Evolutionary conservation across 2,888 invertebrate species (phyloP), one percentile per base, ranked within the genome.

Genomic region (Diarsia mendica): DNA sequence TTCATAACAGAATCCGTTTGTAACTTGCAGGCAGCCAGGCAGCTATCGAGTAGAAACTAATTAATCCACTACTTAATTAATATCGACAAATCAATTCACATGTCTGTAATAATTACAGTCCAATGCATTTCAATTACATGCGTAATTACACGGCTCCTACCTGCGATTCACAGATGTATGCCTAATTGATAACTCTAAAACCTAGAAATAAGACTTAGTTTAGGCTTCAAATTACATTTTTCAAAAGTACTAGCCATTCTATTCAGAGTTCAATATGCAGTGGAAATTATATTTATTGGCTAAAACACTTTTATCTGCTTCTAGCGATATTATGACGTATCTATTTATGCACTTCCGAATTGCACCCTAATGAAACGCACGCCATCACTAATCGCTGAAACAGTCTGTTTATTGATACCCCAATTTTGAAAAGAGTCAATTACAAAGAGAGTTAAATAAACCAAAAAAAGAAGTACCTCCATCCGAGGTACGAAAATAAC

Each of bases 31-130:
- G 10, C 20, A 4, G 6, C 33, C n/a, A 49, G 28, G 10, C 20
- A 4, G 6, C 33, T 10, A 44, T 20, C 33, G 33, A 28, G 9
- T 20, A 15, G 9, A n/a, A 55, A 53, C 49, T 67, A 61, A 81
- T 67, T 48, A 81, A 67, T 66, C 23, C 33, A 53, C 48, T 66
- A n/a, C n/a, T n/a, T n/a, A n/a, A n/a, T n/a, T n/a, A 69, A 63
- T 58, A 69, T 49, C 20, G 66, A 58, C 49, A 44, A 66, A 44
- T 72, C 51, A 60, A 28, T 51, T 8, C 23, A 46, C 48, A 51
- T 71, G n/a, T 23, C 13, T 4, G 8, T 39, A n/a, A 3, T 61
- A 55, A 39, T 39, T 39, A 15, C 8, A 10, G n/a, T 15, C 13
- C 28, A 49, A 60, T 68, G 33, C 48, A 49, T 61, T 78, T 68